Conservation (phyloP, 2,888 invertebrate species). For the Dicyrtomina minuta region DNA sequence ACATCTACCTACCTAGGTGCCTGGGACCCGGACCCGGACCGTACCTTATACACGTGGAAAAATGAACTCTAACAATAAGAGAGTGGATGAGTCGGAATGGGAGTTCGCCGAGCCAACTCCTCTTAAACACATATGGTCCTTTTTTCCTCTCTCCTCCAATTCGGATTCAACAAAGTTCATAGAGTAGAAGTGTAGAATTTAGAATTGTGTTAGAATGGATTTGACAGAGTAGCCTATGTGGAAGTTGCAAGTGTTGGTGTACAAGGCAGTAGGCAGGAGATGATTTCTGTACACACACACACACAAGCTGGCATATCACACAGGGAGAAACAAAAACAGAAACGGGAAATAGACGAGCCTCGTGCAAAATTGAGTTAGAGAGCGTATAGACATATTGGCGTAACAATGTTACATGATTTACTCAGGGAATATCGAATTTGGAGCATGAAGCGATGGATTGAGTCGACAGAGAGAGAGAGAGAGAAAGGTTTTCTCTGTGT, state of each 20-base stretch:
- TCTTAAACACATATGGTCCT: no score
- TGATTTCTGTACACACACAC: constrained; percentile 2
- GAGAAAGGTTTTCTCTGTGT: constrained; percentile 33
- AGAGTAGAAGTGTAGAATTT: not conserved
- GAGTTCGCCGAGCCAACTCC: no score
- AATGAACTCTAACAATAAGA: no score
- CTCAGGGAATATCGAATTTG: constrained; percentile 38
- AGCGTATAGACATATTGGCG: constrained; percentile 27
- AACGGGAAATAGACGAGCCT: constrained; percentile 12
- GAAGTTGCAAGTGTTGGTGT: not conserved
- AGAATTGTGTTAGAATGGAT: no score
- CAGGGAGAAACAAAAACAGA: constrained; percentile 10
- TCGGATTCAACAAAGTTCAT: not conserved
- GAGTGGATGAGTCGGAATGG: no score
- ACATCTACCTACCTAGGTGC: no score
- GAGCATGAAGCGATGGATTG: constrained; percentile 34
- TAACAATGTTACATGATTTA: constrained; percentile 43
- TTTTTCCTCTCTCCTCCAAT: not conserved
- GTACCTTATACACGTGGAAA: no score
- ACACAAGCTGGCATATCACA: not conserved
- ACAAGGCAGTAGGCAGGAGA: not conserved
- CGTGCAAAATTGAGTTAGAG: constrained; percentile 37
- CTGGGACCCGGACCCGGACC: no score
- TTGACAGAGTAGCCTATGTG: no score
- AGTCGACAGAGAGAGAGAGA: constrained; percentile 25